Conservation (phyloP, 2,888 invertebrate species). For the Epinotia nisella region DNA sequence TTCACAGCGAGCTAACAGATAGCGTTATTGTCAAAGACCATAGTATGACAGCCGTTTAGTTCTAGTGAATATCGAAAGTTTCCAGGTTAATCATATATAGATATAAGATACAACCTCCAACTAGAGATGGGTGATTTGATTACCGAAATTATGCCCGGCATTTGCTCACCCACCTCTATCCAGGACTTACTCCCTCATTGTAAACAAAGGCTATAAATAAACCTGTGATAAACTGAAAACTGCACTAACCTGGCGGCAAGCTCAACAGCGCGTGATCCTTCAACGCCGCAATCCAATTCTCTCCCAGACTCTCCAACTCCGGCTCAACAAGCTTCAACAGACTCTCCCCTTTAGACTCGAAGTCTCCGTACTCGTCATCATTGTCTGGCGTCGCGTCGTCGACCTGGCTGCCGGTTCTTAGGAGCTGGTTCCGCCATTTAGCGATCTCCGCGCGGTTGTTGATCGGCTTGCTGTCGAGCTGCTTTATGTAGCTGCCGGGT, state of each 20-base stretch:
- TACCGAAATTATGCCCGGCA: no score
- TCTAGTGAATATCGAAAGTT: no score
- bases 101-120: background rate
- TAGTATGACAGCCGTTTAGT: no score
- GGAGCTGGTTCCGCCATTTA: slow-evolving; percentile 72
- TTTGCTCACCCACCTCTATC: no score
- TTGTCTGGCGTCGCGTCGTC: slow-evolving; percentile 63
- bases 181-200: no score
- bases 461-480: slow-evolving; percentile 74
- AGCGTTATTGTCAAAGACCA: no score
- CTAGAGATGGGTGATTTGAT: background rate
- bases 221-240: no score
- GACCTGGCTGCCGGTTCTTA: slow-evolving; percentile 69
- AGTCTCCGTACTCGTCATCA: slow-evolving; percentile 88
- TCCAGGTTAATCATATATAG: no score
- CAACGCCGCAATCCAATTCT: slow-evolving; percentile 97
- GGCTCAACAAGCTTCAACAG: slow-evolving; percentile 96
- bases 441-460: slow-evolving; percentile 74
- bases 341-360: slow-evolving; percentile 91
- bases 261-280: slow-evolving; percentile 97
- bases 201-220: background rate
- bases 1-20: no score
- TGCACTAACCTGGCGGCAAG: slow-evolving; percentile 89
- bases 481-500: slow-evolving; percentile 85
- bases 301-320: slow-evolving; percentile 95